Evolutionary conservation across 2,888 invertebrate genomes (phyloP).

Genomic region (Leucania comma): DNA sequence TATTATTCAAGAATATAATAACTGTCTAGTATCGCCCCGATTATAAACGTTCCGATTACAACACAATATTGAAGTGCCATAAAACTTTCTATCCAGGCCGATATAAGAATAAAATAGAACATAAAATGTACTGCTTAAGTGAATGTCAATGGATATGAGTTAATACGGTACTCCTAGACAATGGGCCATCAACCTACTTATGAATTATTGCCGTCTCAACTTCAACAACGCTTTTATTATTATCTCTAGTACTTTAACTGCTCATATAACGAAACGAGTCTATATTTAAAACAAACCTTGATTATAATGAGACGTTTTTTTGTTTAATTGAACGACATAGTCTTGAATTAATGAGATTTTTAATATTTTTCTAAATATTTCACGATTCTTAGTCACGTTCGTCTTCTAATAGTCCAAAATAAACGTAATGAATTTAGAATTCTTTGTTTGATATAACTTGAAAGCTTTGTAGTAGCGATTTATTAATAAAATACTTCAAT

Average conservation of each 20-base stretch:
- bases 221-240: constrained; percentile 41
- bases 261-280: constrained; percentile 13
- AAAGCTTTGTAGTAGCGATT: constrained; percentile 25
- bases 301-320: constrained; percentile 29
- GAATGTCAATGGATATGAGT: constrained; percentile 60
- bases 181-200: constrained; percentile 56
- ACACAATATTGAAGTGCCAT: constrained; percentile 58
- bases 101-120: constrained; percentile 55
- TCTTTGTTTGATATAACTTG: constrained; percentile 26
- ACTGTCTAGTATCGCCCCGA: constrained; percentile 65
- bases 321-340: constrained; percentile 36
- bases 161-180: constrained; percentile 54
- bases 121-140: constrained; percentile 56
- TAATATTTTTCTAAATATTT: constrained; percentile 52
- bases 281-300: constrained; percentile 19
- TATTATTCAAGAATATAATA: constrained; percentile 79
- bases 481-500: constrained; percentile 10
- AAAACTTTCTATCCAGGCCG: constrained; percentile 49
- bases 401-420: constrained; percentile 38
- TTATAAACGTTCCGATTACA: constrained; percentile 53
- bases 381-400: constrained; percentile 59
- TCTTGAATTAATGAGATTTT: constrained; percentile 53
- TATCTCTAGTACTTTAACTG: constrained; percentile 19
- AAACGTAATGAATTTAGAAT: constrained; percentile 42
- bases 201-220: constrained; percentile 49